phyloP scores from a whole-genome alignment of 2,888 invertebrate genomes.

The Epirrita christyi region DNA sequence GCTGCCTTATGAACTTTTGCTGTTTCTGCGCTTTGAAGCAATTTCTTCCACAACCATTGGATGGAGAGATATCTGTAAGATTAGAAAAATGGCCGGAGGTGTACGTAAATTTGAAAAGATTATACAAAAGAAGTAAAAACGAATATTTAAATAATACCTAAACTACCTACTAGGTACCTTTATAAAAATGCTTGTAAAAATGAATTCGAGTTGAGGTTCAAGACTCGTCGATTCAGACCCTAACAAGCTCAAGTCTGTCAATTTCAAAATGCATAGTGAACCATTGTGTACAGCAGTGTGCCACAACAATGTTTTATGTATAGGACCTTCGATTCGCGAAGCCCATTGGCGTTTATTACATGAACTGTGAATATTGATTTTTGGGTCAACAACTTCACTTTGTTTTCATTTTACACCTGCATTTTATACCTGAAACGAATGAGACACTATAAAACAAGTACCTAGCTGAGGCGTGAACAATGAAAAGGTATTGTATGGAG shows the following conservation, averaged over 20 bases:
- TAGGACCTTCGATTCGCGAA: slow-evolving; percentile 75
- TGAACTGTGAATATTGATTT: slow-evolving; percentile 77
- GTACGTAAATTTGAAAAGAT: too few species aligned
- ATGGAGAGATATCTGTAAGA: too few species aligned
- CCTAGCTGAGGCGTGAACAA: slow-evolving; percentile 36
- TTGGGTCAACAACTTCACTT: slow-evolving; percentile 73
- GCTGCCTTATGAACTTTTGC: too few species aligned
- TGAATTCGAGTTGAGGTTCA: background rate
- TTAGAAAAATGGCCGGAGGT: too few species aligned
- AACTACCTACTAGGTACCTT: too few species aligned
- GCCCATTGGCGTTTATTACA: slow-evolving; percentile 75
- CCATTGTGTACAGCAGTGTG: slow-evolving; percentile 45
- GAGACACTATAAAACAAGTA: slow-evolving; percentile 43
- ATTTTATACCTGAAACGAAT: slow-evolving; percentile 60
- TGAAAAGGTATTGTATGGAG: slow-evolving; percentile 30
- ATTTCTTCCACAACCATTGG: too few species aligned
- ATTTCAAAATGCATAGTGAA: slow-evolving; percentile 1
- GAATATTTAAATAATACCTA: too few species aligned
- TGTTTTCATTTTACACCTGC: slow-evolving; percentile 54
- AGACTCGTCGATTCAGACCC: background rate
- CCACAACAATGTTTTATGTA: slow-evolving; percentile 69
- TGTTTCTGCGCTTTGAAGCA: too few species aligned
- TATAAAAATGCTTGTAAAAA: too few species aligned
- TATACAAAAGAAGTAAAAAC: too few species aligned
- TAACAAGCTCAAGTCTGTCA: slow-evolving; percentile 14